Base-by-base conservation (phyloP, 2,797 vertebrate genomes). In the Pteropus rufus region DNA sequence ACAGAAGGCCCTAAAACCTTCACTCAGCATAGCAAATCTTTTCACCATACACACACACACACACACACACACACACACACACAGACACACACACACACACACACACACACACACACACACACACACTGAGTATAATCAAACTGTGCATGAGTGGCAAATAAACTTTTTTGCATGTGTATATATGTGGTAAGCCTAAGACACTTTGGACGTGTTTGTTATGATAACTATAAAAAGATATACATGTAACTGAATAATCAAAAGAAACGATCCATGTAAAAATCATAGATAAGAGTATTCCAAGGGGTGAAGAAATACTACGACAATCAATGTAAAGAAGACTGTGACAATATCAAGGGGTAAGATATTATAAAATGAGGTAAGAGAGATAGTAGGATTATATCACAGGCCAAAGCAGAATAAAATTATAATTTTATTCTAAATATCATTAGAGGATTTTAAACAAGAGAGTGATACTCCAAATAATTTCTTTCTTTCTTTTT, bases 231-330 rank as follows among this genome's bases (percentile, higher is more conserved):
- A 76, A 62, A 70, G 0, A 73, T 52, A 52, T 39, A 10, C 62
- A 70, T 80, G 85, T 73, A 73, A 36, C 85, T 41, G 14, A 65
- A 67, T n/a, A 31, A 75, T 54, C n/a, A 58, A 77, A 89, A 67
- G 29, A 1, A 77, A 5, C 3, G 9, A 91, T 76, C 7, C 23
- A 5, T 54, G 16, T 58, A 85, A 29, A 91, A 91, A 62, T 49
- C 58, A 70, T 72, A 9, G 15, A 60, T 24, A 79, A 54, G 39
- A 7, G 39, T n/a, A 12, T 65, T 67, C 11, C 26, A 73, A 67
- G 11, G 12, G 0, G 4, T 77, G 16, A 36, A 90, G 10, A 81
- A 82, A n/a, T 46, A 44, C 14, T 70, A 31, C 10, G 8, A 56
- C 0, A 58, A 9, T 89, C 12, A 39, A 3, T 80, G 11, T 54